A percentile compares a stretch with the other conserved stretches of the same genome.
phyloP scores from a whole-genome alignment of 2,113 vertebrate species.

The Cisticola juncidis region DNA sequence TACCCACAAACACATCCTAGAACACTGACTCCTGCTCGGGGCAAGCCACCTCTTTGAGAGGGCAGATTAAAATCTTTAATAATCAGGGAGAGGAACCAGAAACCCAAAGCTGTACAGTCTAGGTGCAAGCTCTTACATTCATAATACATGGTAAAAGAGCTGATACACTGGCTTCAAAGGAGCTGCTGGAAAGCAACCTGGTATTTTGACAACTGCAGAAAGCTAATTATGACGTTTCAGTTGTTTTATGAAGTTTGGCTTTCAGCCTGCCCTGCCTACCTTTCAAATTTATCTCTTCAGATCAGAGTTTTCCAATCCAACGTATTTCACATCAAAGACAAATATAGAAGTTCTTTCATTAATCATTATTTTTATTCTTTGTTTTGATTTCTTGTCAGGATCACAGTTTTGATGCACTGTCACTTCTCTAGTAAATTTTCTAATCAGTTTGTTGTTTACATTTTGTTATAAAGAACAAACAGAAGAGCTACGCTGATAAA shows the following conservation, averaged over 20 bases:
- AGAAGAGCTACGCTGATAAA: neutral
- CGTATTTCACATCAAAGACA: neutral
- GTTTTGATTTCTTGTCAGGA: conserved; percentile 21
- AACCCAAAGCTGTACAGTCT: neutral
- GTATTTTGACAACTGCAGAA: conserved; percentile 29
- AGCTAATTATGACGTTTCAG: conserved; percentile 12
- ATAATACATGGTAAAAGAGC: neutral
- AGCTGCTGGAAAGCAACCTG: neutral
- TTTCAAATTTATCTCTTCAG: conserved; percentile 29
- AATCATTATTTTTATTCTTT: conserved; percentile 12
- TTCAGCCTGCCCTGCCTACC: neutral
- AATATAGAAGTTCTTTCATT: neutral
- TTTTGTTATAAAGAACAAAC: conserved; percentile 24
- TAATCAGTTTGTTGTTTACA: neutral
- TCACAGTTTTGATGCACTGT: neutral
- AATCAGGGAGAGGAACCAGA: neutral
- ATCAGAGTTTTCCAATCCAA: neutral
- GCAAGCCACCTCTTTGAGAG: neutral
- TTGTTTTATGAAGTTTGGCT: conserved; percentile 24
- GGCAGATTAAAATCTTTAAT: conserved; percentile 13
- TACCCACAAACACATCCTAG: neutral
- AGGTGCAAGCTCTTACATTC: neutral
- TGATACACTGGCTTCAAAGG: neutral
- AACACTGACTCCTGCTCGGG: neutral
- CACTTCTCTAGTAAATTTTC: neutral